Percentiles rank a stretch among this genome's conserved stretches.
Evolutionary conservation across 2,888 invertebrate genomes (phyloP).

Genomic region (Coenonympha glycerion): DNA sequence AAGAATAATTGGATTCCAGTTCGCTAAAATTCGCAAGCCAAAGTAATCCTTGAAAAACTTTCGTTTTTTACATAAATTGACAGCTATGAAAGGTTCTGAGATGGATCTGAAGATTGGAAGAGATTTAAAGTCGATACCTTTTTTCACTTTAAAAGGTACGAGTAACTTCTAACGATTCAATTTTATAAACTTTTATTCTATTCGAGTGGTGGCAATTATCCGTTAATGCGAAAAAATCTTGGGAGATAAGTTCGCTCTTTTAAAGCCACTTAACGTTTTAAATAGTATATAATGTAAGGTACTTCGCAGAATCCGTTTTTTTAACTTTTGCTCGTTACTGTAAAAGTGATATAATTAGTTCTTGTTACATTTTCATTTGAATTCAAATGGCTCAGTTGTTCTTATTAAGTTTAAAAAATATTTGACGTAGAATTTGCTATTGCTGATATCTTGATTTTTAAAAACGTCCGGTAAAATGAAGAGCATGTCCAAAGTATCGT

Average conservation of each 20-base stretch:
- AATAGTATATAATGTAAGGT: slow-evolving; percentile 18
- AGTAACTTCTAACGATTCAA: slow-evolving; percentile 32
- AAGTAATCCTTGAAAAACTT: slow-evolving; percentile 35
- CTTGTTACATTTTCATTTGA: slow-evolving; percentile 9
- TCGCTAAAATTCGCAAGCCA: slow-evolving; percentile 32
- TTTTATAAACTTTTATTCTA: slow-evolving; percentile 27
- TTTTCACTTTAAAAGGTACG: slow-evolving; percentile 34
- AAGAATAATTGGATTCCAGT: slow-evolving; percentile 31
- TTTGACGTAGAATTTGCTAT: background rate
- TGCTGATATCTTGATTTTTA: too few relatives aligned
- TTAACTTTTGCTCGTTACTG: slow-evolving; percentile 7
- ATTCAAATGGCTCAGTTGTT: background rate
- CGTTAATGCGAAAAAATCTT: slow-evolving; percentile 19
- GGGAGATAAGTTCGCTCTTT: slow-evolving; percentile 21
- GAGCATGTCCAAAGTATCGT: too few relatives aligned
- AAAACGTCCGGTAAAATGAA: too few relatives aligned
- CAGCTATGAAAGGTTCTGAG: slow-evolving; percentile 37
- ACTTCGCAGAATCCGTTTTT: slow-evolving; percentile 14
- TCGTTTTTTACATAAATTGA: slow-evolving; percentile 38
- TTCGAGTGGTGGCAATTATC: slow-evolving; percentile 29
- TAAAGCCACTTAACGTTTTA: slow-evolving; percentile 25
- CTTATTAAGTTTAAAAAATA: slow-evolving; percentile 1
- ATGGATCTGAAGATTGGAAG: slow-evolving; percentile 36
- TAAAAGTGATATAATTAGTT: slow-evolving; percentile 11
- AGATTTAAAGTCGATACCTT: slow-evolving; percentile 36